Evolutionary conservation across 2,113 vertebrate species (phyloP).

Genomic region (Parotia lawesii): DNA sequence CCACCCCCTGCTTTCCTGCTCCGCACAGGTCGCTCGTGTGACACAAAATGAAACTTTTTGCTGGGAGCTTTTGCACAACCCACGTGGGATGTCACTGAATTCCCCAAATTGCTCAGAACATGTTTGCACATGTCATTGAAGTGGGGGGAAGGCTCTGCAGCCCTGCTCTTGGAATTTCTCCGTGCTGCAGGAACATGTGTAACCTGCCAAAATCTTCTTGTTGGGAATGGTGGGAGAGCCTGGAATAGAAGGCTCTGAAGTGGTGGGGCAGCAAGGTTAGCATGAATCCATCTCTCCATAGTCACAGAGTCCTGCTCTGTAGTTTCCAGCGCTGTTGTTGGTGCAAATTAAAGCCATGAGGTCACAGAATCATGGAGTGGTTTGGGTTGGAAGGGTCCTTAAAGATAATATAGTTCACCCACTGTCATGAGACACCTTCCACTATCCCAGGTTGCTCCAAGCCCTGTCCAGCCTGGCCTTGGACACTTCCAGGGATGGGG

Average conservation of each 20-base stretch:
- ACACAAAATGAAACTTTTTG: background rate
- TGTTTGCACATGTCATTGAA: background rate
- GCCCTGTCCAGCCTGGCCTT: rapidly evolving
- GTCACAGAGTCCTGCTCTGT: background rate
- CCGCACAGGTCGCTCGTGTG: background rate
- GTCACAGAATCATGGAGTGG: background rate
- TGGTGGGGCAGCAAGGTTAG: background rate
- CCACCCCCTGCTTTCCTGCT: background rate
- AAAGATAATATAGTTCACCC: rapidly evolving
- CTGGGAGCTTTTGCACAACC: background rate
- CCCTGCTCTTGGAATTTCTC: background rate
- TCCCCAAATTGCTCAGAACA: background rate
- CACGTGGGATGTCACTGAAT: background rate
- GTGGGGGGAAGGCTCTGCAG: background rate
- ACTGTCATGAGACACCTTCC: background rate
- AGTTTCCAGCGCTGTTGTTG: rapidly evolving
- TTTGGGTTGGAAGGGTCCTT: background rate
- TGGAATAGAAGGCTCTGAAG: background rate
- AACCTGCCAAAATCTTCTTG: background rate
- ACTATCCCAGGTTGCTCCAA: background rate
- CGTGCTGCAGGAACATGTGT: rapidly evolving
- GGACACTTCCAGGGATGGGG: background rate
- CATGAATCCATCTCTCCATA: rapidly evolving
- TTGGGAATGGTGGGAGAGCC: background rate
- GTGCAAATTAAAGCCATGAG: background rate